These are phyloP conservation scores for Oryzias javanicus DNA, from an alignment of 2,113 vertebrate species.

Conservation along the genomic window DNA sequence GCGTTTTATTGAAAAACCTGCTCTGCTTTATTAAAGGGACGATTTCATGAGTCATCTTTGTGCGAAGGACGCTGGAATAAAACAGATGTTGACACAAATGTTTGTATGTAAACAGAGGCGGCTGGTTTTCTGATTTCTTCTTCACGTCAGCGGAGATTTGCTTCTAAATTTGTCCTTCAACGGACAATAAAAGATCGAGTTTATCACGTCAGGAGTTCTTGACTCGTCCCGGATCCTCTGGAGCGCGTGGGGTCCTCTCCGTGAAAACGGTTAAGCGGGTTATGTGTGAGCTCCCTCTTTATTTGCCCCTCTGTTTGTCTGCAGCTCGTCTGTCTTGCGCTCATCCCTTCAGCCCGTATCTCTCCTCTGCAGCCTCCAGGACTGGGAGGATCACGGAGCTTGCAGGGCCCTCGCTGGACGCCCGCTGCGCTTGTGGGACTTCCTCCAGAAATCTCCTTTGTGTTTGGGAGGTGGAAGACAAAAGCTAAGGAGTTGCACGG, in stretches of 20 bases:
- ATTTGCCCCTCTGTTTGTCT: constrained; percentile 46
- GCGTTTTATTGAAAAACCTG: constrained; percentile 32
- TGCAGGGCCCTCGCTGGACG: constrained; percentile 6
- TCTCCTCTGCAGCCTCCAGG: constrained; percentile 31
- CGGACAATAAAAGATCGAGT: neutral
- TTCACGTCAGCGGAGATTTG: constrained; percentile 13
- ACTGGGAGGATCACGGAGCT: constrained; percentile 27
- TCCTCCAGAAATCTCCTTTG: constrained; percentile 37
- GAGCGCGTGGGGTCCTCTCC: constrained; percentile 42
- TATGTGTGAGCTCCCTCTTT: constrained; percentile 49
- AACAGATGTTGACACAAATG: constrained; percentile 41
- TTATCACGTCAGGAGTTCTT: neutral
- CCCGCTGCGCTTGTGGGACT: neutral
- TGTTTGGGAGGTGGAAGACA: neutral
- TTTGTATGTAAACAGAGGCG: constrained; percentile 12
- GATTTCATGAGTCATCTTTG: constrained; percentile 27
- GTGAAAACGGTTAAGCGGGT: constrained; percentile 60
- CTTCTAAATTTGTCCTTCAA: neutral
- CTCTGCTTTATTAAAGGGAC: constrained; percentile 22
- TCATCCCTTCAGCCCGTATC: constrained; percentile 41
- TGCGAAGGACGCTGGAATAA: constrained; percentile 16
- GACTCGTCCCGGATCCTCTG: constrained; percentile 25
- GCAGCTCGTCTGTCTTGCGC: constrained; percentile 33
- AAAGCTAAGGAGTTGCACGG: neutral
- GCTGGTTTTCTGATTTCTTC: constrained; percentile 12